Conservation (phyloP, 2,888 invertebrate genomes). For the Candidula unifasciata region DNA sequence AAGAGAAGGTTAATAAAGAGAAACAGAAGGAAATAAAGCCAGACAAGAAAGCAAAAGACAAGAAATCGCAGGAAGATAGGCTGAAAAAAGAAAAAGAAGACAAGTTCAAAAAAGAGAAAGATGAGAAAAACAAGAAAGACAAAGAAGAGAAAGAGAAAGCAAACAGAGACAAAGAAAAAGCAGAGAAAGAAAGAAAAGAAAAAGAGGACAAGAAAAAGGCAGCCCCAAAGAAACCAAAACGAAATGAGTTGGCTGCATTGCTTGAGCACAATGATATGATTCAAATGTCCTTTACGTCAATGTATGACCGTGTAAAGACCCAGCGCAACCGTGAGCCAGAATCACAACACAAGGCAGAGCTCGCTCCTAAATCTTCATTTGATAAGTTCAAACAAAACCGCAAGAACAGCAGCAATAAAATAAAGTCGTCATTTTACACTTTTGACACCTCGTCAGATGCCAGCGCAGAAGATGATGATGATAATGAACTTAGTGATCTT, state of each 20-base stretch:
- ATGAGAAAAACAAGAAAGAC: slow-evolving; percentile 54
- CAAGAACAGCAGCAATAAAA: slow-evolving; percentile 63
- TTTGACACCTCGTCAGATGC: slow-evolving; percentile 42
- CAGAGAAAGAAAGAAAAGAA: slow-evolving; percentile 58
- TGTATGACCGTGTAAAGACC: slow-evolving; percentile 90
- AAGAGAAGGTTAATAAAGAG: slow-evolving; percentile 58
- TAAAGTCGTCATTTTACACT: slow-evolving; percentile 41
- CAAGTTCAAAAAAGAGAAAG: slow-evolving; percentile 46
- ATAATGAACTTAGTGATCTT: slow-evolving; percentile 24
- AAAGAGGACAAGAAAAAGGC: slow-evolving; percentile 56
- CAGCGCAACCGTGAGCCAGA: slow-evolving; percentile 62
- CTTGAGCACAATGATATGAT: slow-evolving; percentile 51
- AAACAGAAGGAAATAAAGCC: slow-evolving; percentile 55
- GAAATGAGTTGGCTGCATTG: slow-evolving; percentile 52
- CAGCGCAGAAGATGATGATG: slow-evolving; percentile 36
- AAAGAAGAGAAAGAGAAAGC: slow-evolving; percentile 55
- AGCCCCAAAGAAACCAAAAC: slow-evolving; percentile 55
- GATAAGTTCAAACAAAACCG: slow-evolving; percentile 66
- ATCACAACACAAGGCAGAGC: slow-evolving; percentile 54
- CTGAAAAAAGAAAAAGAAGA: slow-evolving; percentile 29
- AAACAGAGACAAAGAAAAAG: slow-evolving; percentile 49
- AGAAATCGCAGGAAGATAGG: slow-evolving; percentile 43
- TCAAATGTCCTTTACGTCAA: slow-evolving; percentile 86
- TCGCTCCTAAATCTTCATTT: slow-evolving; percentile 61
- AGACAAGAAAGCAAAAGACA: slow-evolving; percentile 52